phyloP scores from a whole-genome alignment of 2,888 invertebrate genomes.

The Pristionchus japonicus region DNA sequence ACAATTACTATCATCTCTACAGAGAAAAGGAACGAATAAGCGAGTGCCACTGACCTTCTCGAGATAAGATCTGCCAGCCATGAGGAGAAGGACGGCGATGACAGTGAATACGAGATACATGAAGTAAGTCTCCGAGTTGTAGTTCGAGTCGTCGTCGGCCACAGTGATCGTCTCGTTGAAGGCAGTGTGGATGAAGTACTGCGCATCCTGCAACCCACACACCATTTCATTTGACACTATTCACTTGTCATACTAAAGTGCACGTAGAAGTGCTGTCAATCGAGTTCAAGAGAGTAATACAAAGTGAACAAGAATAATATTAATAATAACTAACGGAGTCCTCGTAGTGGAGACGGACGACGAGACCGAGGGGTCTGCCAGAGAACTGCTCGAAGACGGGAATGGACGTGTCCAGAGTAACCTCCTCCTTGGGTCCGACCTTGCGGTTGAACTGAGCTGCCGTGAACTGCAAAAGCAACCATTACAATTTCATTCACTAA shows the following conservation, averaged over 20 bases:
- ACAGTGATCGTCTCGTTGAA: slow-evolving; percentile 98
- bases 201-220: no score
- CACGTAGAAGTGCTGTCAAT: no score
- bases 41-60: slow-evolving; percentile 71
- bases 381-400: slow-evolving; percentile 95
- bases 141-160: slow-evolving; percentile 93
- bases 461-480: slow-evolving; percentile 82
- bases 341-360: slow-evolving; percentile 79
- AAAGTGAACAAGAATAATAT: background rate
- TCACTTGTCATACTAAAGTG: no score
- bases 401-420: slow-evolving; percentile 94
- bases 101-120: slow-evolving; percentile 94
- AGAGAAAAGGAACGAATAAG: background rate
- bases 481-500: background rate
- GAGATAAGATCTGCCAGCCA: slow-evolving; percentile 78
- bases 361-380: slow-evolving; percentile 94
- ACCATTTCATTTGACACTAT: no score
- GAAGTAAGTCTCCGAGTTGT: slow-evolving; percentile 96
- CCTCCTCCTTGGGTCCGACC: slow-evolving; percentile 91
- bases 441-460: slow-evolving; percentile 88
- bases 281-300: no score
- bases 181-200: slow-evolving; percentile 87
- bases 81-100: slow-evolving; percentile 87
- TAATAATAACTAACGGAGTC: slow-evolving; percentile 62
- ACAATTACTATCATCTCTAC: no score